Conservation (phyloP, 2,113 vertebrate genomes). For the Megaleporinus macrocephalus region DNA sequence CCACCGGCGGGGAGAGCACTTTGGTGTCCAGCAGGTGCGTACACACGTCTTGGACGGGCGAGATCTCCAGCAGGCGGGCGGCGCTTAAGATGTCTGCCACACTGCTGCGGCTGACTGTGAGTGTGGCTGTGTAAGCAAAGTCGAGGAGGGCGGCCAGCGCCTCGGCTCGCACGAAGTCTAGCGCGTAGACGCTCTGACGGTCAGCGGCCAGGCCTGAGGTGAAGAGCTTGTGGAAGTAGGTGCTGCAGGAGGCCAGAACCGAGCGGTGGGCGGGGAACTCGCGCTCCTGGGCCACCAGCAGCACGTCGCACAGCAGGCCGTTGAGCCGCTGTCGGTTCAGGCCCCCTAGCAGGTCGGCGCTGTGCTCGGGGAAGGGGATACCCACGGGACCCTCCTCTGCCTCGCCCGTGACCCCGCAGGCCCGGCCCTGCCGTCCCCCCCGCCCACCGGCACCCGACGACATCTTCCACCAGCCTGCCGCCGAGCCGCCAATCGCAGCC, state of each 20-base stretch:
- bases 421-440: constrained; percentile 72
- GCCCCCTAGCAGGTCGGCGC: constrained; percentile 92
- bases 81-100: constrained; percentile 94
- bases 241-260: constrained; percentile 95
- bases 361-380: constrained; percentile 98
- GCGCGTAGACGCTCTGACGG: constrained; percentile 93
- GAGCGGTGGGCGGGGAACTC: constrained; percentile 98
- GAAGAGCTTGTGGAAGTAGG: constrained; percentile 99
- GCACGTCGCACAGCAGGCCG: constrained; percentile 93
- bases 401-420: constrained; percentile 70
- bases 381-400: constrained; percentile 96
- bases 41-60: constrained; percentile 92
- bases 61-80: constrained; percentile 92
- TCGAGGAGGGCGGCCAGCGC: constrained; percentile 93
- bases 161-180: constrained; percentile 93
- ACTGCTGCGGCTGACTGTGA: constrained; percentile 92
- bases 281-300: constrained; percentile 90
- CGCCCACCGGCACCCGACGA: constrained; percentile 83
- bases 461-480: constrained; percentile 88
- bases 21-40: constrained; percentile 96
- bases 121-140: constrained; percentile 97
- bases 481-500: constrained; percentile 82
- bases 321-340: constrained; percentile 94
- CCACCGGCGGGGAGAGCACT: constrained; percentile 87
- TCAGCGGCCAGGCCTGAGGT: constrained; percentile 92